Evolutionary conservation across 1,140 invertebrate species (phyloP).

Genomic region (Diprion similis): DNA sequence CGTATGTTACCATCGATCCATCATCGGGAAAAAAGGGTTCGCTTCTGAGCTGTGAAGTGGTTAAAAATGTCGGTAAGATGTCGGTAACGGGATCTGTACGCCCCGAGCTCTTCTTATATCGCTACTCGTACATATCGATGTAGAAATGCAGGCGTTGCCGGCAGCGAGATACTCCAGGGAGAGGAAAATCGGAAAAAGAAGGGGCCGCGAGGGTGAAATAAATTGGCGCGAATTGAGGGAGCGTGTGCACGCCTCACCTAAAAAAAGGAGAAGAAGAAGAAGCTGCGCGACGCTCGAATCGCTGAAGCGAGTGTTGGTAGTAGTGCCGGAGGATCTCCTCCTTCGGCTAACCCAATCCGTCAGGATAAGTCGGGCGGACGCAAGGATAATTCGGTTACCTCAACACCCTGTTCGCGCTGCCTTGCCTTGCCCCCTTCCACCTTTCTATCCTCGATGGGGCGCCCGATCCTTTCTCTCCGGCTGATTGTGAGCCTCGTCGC

Average conservation of each 20-base stretch:
- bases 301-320: not conserved
- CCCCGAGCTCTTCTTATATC: no score
- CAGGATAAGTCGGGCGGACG: constrained; percentile 38
- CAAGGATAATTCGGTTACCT: constrained; percentile 24
- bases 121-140: not conserved
- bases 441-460: not conserved
- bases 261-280: not conserved
- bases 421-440: no score
- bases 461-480: not conserved
- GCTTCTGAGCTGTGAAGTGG: no score
- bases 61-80: no score
- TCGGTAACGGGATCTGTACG: no score
- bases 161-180: not conserved
- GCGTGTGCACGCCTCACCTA: not conserved
- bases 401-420: constrained; percentile 5
- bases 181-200: not conserved
- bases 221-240: constrained; percentile 1
- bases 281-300: no score
- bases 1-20: no score
- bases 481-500: not conserved
- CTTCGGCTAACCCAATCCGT: constrained; percentile 42
- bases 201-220: not conserved
- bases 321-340: constrained; percentile 14
- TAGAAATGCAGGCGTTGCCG: not conserved
- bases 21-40: no score